Evolutionary conservation across 2,113 vertebrate genomes (phyloP).

Genomic region (Piprites chloris): DNA sequence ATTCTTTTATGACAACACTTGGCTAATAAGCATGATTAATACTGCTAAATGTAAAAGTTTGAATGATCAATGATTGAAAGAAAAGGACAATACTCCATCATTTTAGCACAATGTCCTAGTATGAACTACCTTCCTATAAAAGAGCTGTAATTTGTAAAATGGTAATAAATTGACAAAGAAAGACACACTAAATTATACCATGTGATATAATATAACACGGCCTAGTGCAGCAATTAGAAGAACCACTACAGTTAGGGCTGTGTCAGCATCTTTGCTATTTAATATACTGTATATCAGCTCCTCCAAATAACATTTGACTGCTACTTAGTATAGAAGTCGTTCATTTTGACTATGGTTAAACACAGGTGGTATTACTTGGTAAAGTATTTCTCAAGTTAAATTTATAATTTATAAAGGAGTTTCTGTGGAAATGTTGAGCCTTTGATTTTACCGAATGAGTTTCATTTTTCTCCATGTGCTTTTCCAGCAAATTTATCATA

Average conservation of each 20-base stretch:
- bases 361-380: not conserved
- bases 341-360: not conserved
- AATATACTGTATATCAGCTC: not conserved
- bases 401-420: not conserved
- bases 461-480: not conserved
- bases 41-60: slow-evolving; percentile 50
- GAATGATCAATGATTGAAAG: slow-evolving; percentile 58
- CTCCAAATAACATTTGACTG: slow-evolving; percentile 1
- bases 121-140: slow-evolving; percentile 51
- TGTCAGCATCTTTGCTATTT: slow-evolving; percentile 30
- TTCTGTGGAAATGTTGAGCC: not conserved
- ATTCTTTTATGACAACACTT: slow-evolving; percentile 50
- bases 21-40: slow-evolving; percentile 67
- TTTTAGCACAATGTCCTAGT: slow-evolving; percentile 33
- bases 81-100: slow-evolving; percentile 59
- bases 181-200: slow-evolving; percentile 31
- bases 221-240: not conserved
- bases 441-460: not conserved
- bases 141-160: slow-evolving; percentile 64
- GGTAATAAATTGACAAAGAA: slow-evolving; percentile 51
- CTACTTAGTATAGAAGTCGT: not conserved
- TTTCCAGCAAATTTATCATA: not conserved
- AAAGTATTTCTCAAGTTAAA: not conserved
- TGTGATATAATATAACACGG: slow-evolving; percentile 9
- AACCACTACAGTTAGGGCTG: not conserved